Base-by-base conservation (phyloP, 2,113 vertebrate genomes). In the Benitochromis conjunctus region DNA sequence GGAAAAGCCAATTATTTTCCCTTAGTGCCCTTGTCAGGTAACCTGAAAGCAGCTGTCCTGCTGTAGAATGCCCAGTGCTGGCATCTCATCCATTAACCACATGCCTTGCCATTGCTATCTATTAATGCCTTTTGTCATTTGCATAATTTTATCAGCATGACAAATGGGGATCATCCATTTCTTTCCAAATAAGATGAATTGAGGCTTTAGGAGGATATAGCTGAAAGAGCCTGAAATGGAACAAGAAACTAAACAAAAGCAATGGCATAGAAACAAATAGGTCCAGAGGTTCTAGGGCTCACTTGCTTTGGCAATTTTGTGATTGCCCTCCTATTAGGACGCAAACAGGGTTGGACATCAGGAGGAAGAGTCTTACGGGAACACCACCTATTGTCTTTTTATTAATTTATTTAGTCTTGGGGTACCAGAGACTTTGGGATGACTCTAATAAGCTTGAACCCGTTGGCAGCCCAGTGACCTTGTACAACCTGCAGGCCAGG, bases 111-210 rank as follows among this genome's bases (percentile, higher is more conserved):
- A 84, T 86, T 83, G 86, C 95, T 94, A 94, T 96, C 95, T 96
- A 94, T 95, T 96, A 95, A 94, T 87, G 91, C 92, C 91, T 93
- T 92, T 92, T 96, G 93, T 94, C 93, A 96, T 96, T 95, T 96
- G 94, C 96, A 96, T 96, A 96, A 96, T 96, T 96, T 94, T 93
- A 95, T 95, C 95, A 95, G 92, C 81, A 85, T 96, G 95, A 96
- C 94, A 95, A 95, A 96, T 94, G 92, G 90, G 94, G 90, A 95
- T 92, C 94, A 93, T 94, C 92, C 92, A 86, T 94, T 96, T 82
- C 85, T 88, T 91, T 92, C 91, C 74, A 84, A 94, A 93, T 74
- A 96, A 95, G 95, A 96, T 94, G 89, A 95, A 94, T 95, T 94
- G 89, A 93, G 94, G 91, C 93, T 94, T 96, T 93, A 87, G 88